A percentile compares a stretch with the other conserved stretches of the same genome.
Evolutionary conservation across 2,113 vertebrate species (phyloP).

Genomic region (Dromiciops gliroides): DNA sequence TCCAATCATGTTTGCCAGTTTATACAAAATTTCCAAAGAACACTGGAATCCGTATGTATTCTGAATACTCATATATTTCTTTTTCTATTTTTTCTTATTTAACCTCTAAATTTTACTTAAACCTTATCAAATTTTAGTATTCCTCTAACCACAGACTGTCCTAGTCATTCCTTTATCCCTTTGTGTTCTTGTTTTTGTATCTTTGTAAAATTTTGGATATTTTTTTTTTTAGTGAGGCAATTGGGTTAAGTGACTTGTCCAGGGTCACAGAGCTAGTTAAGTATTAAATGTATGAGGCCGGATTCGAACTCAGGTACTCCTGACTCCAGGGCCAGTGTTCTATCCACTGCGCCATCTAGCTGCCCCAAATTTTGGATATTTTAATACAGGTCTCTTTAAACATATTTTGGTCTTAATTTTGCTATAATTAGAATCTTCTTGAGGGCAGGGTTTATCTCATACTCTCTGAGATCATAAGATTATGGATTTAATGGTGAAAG

Average conservation of each 20-base stretch:
- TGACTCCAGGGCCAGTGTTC: no score
- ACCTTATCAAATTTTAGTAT: conserved; percentile 23
- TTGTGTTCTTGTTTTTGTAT: not conserved
- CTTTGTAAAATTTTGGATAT: conserved; percentile 12
- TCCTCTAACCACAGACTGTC: not conserved
- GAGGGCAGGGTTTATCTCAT: not conserved
- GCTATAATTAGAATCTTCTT: conserved; percentile 1
- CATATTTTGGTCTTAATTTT: not conserved
- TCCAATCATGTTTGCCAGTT: conserved; percentile 97
- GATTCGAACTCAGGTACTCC: no score
- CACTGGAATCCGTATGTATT: conserved; percentile 99
- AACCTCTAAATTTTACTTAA: conserved; percentile 34
- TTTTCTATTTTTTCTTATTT: conserved; percentile 16
- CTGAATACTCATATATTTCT: no score
- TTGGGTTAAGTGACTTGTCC: no score
- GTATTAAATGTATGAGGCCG: no score
- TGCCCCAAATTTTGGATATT: conserved; percentile 6
- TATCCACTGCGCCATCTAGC: no score
- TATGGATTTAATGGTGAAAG: not conserved
- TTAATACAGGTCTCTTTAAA: no score
- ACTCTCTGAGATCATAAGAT: not conserved
- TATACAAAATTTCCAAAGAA: conserved; percentile 99
- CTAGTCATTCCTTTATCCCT: not conserved
- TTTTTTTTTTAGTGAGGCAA: no score
- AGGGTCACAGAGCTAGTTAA: no score